Evolutionary conservation across 2,888 invertebrate genomes (phyloP).

Genomic region (Drosophila stalkeri): DNA sequence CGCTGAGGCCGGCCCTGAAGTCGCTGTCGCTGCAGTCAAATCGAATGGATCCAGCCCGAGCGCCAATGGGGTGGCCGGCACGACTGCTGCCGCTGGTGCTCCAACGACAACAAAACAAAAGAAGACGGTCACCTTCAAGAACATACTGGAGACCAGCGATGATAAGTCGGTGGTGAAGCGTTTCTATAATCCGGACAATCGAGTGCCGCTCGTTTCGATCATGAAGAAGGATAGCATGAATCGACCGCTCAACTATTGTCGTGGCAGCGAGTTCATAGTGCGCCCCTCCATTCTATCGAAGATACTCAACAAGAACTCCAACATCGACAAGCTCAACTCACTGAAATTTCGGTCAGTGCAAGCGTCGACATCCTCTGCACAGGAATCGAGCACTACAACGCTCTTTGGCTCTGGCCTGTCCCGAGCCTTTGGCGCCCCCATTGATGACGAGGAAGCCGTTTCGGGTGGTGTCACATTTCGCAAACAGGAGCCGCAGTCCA

Average conservation of each 20-base stretch:
- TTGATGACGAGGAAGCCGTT: conserved; percentile 69
- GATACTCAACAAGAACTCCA: conserved; percentile 87
- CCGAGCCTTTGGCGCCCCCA: conserved; percentile 79
- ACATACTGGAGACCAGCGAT: conserved; percentile 88
- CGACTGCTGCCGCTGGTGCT: conserved; percentile 22
- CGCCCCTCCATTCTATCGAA: conserved; percentile 88
- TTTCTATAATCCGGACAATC: conserved; percentile 87
- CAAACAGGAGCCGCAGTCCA: conserved; percentile 38
- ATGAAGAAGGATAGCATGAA: conserved; percentile 88
- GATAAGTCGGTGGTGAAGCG: conserved; percentile 87
- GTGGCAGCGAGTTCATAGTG: conserved; percentile 87
- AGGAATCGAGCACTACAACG: conserved; percentile 29
- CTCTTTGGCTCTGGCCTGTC: conserved; percentile 71
- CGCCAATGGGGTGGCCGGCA: conserved; percentile 26
- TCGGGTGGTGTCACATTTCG: conserved; percentile 78
- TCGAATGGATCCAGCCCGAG: conserved; percentile 27
- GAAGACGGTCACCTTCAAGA: conserved; percentile 89
- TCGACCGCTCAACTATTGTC: conserved; percentile 87
- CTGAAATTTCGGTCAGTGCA: conserved; percentile 82
- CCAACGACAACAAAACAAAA: conserved; percentile 83
- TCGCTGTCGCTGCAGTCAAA: conserved; percentile 24
- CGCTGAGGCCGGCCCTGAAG: conserved; percentile 55
- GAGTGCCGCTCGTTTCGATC: conserved; percentile 87
- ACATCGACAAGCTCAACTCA: conserved; percentile 85
- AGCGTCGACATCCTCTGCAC: conserved; percentile 13